Evolutionary conservation across 2,888 invertebrate species (phyloP), one percentile per base, ranked within the genome.

Genomic region (Strigamia crassipes): DNA sequence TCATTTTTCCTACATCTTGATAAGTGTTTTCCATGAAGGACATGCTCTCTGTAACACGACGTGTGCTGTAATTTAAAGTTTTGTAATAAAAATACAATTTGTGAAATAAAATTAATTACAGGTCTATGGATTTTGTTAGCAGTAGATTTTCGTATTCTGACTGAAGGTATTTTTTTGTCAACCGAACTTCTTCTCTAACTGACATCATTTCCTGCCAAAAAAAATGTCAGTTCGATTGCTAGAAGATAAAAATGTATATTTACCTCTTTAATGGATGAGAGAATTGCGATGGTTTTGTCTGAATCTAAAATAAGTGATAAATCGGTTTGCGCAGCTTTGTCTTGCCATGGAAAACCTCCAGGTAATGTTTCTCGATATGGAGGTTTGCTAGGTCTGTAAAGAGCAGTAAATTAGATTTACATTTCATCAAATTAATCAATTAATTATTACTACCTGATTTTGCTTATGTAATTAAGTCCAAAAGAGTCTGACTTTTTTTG

Each of bases 161-260:
- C 12, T 73, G 73, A 13, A 73, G 73, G 31, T 73, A 73, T n/a
- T 73, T 73, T 18, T 73, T 73, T 8, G 73, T 27, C 31, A 73
- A n/a, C 1, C 73, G 73, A 31, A 18, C 13, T 73, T 73, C 73
- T 73, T 73, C 73, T 13, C 73, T 23, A 12, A 73, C 73, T 23
- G 73, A 73, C 73, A 73, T 73, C 27, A 73, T 23, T 73, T 73
- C 73, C 73, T 73, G n/a, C n/a, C n/a, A n/a, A n/a, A n/a, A n/a
- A n/a, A n/a, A n/a, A n/a, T n/a, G n/a, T n/a, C n/a, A n/a, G n/a
- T n/a, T n/a, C n/a, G n/a, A n/a, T n/a, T n/a, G n/a, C n/a, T n/a
- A n/a, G n/a, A n/a, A n/a, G n/a, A n/a, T n/a, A n/a, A n/a, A n/a
- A n/a, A n/a, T 46, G 3, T 46, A 8, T 13, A 8, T 46, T 73